Evolutionary conservation across 64 coral and sea anemone species (phyloP).

Genomic region (Stylophora pistillata): DNA sequence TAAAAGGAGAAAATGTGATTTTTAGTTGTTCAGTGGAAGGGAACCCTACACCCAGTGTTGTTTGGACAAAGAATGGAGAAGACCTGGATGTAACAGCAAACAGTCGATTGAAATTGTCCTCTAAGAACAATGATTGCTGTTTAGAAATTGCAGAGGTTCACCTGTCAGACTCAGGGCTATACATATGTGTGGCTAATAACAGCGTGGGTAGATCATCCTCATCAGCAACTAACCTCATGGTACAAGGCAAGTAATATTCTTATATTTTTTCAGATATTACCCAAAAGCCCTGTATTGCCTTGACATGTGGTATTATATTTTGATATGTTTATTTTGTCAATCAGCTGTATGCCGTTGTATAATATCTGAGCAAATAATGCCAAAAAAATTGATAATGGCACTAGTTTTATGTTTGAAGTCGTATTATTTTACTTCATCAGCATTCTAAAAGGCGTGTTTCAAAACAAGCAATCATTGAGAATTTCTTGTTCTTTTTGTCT

Average conservation of each 20-base stretch:
- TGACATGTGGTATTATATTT: too few relatives aligned
- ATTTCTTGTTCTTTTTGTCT: too few relatives aligned
- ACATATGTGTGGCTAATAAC: conserved; percentile 41
- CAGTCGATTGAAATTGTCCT: background rate
- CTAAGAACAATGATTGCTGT: background rate
- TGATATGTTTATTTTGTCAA: too few relatives aligned
- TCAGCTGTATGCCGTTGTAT: too few relatives aligned
- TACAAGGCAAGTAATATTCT: conserved; percentile 1
- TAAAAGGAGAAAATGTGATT: background rate
- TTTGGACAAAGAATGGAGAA: conserved; percentile 13
- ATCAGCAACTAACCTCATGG: background rate
- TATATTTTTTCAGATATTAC: too few relatives aligned
- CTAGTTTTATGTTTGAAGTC: too few relatives aligned
- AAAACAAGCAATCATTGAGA: too few relatives aligned
- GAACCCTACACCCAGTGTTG: conserved; percentile 20
- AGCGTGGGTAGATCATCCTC: background rate
- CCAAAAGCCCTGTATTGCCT: too few relatives aligned
- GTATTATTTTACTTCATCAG: too few relatives aligned
- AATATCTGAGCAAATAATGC: too few relatives aligned
- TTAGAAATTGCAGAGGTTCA: background rate
- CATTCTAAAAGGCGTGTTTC: too few relatives aligned
- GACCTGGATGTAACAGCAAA: background rate
- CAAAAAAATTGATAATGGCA: too few relatives aligned
- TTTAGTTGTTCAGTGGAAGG: conserved; percentile 17
- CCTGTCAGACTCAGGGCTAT: background rate